Percentiles rank a stretch among this genome's conserved stretches.
phyloP scores from a whole-genome alignment of 2,113 vertebrate species.

The Heptranchias perlo region DNA sequence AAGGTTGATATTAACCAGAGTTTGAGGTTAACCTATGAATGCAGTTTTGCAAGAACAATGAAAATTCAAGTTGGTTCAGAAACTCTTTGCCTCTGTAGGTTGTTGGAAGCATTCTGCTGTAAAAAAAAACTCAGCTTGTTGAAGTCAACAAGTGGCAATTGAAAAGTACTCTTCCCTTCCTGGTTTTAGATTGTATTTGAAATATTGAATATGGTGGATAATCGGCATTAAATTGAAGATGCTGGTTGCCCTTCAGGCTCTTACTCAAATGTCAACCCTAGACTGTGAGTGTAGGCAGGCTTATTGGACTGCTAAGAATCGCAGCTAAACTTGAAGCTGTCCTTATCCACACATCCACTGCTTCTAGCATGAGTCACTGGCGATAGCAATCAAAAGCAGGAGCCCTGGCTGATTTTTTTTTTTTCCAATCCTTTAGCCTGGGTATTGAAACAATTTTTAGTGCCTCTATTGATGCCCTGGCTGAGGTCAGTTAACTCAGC shows the following conservation, averaged over 20 bases:
- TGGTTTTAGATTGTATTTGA: background rate
- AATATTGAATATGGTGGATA: background rate
- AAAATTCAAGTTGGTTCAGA: background rate
- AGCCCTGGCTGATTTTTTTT: background rate
- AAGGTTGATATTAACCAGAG: background rate
- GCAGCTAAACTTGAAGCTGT: background rate
- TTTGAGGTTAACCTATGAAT: background rate
- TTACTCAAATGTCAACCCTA: background rate
- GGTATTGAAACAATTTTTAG: background rate
- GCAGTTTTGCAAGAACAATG: background rate
- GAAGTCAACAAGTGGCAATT: background rate
- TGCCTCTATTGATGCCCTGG: background rate
- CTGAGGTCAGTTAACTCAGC: background rate
- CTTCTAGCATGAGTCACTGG: background rate
- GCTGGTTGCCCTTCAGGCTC: background rate
- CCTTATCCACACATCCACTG: background rate
- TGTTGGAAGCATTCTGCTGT: background rate
- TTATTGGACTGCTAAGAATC: background rate
- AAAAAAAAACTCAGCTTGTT: background rate
- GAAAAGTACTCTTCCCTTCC: background rate
- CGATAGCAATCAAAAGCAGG: background rate
- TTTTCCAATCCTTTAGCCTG: background rate
- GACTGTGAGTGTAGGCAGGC: background rate
- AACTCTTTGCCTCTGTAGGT: background rate
- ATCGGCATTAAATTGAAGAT: background rate